Evolutionary conservation across 2,113 vertebrate species (phyloP), one percentile per base, ranked within the genome.

Genomic region (Mormoops blainvillei): DNA sequence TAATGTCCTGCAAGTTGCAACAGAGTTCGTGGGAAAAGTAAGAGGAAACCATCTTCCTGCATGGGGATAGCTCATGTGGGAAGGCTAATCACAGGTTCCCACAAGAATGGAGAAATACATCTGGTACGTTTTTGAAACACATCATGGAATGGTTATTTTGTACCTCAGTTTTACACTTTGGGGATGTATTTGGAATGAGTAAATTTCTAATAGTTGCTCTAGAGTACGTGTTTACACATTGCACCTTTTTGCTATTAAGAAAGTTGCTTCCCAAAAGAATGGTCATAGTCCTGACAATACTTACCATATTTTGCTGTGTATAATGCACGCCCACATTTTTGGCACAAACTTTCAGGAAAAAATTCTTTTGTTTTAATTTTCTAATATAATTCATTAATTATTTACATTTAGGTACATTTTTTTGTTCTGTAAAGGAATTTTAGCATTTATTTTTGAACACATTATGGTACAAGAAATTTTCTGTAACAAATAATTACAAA

Each of bases 21-120:
- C 94, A 89, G 97, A 98, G 98, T 98, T 98, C 95, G 84, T 98
- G 98, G 98, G 98, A 98, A 98, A 98, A 98, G 90, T 93, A 98
- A 74, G 96, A 98, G 98, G 98, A 98, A 98, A 98, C 97, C 85
- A 97, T 98, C 97, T 98, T 97, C 95, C 97, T 98, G 98, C 97
- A 97, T 93, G 83, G 96, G 97, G 97, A 98, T 93, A 95, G 52
- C 95, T 97, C 93, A 96, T 96, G 95, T 95, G 98, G 97, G 96
- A 97, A 97, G 94, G 73, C 87, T 98, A 97, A 98, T 98, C 95
- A 81, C 97, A 98, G 97, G 97, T 98, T 98, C 97, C 98, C 95
- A 94, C 95, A 98, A 97, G 97, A n/a, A 61, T 97, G 88, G 89
- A 96, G 95, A 98, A 96, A 97, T 94, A 78, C 58, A 96, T 98